These are phyloP conservation scores for Rhagium mordax DNA, from an alignment of 2,888 invertebrate species.

Conservation along the genomic window DNA sequence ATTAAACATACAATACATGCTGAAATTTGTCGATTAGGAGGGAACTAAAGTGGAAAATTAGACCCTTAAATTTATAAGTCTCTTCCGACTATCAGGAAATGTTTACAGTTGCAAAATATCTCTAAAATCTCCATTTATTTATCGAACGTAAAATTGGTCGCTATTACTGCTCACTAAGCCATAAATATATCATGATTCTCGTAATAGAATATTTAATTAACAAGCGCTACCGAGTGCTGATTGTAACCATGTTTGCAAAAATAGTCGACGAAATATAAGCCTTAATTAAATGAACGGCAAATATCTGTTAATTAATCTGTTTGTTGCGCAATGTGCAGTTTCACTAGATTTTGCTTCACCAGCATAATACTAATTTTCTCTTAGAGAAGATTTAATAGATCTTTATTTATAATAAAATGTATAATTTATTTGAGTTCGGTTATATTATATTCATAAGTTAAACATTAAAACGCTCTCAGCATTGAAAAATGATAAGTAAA, in stretches of 20 bases:
- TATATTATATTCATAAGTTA: too few species aligned
- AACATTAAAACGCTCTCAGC: too few species aligned
- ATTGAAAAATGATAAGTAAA: too few species aligned
- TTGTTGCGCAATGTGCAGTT: not conserved
- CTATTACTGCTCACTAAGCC: not conserved
- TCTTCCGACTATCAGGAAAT: too few species aligned
- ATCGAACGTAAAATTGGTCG: not conserved
- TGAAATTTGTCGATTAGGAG: too few species aligned
- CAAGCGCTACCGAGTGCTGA: not conserved
- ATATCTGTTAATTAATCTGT: constrained; percentile 6
- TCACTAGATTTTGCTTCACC: not conserved
- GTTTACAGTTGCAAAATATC: not conserved
- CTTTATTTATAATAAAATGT: too few species aligned
- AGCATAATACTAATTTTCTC: too few species aligned
- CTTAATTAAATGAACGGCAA: constrained; percentile 3
- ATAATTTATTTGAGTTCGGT: too few species aligned
- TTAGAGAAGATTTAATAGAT: too few species aligned
- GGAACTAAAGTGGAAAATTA: too few species aligned
- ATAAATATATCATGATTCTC: not conserved
- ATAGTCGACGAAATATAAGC: constrained; percentile 10
- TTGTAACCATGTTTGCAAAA: not conserved
- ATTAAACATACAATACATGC: too few species aligned
- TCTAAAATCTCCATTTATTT: not conserved
- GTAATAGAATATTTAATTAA: not conserved
- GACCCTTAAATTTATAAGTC: too few species aligned